Conservation (phyloP, 2,888 invertebrate genomes). For the Dorcus parallelipipedus region DNA sequence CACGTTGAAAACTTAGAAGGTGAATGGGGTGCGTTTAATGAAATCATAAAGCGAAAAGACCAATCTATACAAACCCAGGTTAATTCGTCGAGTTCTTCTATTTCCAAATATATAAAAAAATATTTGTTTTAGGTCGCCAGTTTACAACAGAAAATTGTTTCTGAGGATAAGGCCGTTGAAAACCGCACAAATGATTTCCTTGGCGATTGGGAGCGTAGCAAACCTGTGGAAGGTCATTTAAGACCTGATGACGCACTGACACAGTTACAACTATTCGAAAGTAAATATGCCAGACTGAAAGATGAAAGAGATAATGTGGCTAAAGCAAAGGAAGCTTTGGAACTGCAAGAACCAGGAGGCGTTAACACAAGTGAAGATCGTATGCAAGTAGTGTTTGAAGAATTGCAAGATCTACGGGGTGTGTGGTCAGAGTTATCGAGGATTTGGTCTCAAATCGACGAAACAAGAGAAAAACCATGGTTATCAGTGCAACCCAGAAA, state of each 20-base stretch:
- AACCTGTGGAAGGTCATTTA: constrained; percentile 93
- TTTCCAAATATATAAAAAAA: background rate
- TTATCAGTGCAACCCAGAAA: constrained; percentile 97
- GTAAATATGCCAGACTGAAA: constrained; percentile 89
- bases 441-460: constrained; percentile 97
- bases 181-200: constrained; percentile 90
- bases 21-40: constrained; percentile 99
- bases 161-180: constrained; percentile 98
- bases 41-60: constrained; percentile 97
- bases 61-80: constrained; percentile 93
- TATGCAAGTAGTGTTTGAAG: constrained; percentile 94
- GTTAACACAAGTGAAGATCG: constrained; percentile 66
- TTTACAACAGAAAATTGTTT: constrained; percentile 96
- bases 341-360: constrained; percentile 83
- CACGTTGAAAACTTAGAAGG: constrained; percentile 99
- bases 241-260: constrained; percentile 92
- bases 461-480: constrained; percentile 98
- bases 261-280: constrained; percentile 88
- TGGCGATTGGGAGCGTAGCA: constrained; percentile 95
- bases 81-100: constrained; percentile 2
- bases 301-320: constrained; percentile 98
- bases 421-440: constrained; percentile 95
- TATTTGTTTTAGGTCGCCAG: constrained; percentile 66
- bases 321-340: constrained; percentile 97
- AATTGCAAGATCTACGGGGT: constrained; percentile 92